Evolutionary conservation across 2,113 vertebrate species (phyloP).

Genomic region (Zingel zingel): DNA sequence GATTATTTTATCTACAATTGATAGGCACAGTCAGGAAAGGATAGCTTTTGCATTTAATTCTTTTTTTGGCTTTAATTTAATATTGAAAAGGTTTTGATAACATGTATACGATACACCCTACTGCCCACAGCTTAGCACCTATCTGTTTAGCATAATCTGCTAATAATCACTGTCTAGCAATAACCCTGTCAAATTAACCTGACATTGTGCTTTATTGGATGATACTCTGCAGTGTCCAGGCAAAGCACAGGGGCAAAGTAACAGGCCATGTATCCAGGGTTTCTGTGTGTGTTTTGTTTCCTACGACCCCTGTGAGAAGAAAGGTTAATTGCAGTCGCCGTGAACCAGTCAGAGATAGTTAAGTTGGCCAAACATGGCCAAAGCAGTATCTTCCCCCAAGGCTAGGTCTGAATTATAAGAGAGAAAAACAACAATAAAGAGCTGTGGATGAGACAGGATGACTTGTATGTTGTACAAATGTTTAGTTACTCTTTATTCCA

Average conservation of each 20-base stretch:
- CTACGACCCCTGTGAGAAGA: conserved; percentile 35
- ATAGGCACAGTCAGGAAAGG: background rate
- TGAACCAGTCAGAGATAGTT: conserved; percentile 58
- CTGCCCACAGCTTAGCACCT: background rate
- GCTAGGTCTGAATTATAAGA: conserved; percentile 47
- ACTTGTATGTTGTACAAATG: background rate
- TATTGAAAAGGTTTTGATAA: background rate
- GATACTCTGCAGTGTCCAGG: conserved; percentile 18
- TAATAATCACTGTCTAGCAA: conserved; percentile 38
- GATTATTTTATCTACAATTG: conserved; percentile 17
- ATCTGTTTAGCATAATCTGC: conserved; percentile 16
- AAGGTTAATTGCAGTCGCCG: conserved; percentile 71
- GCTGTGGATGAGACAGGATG: background rate
- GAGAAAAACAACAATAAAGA: conserved; percentile 37
- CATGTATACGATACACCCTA: background rate
- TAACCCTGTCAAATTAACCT: conserved; percentile 44
- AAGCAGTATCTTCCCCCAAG: conserved; percentile 35
- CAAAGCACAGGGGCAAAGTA: conserved; percentile 36
- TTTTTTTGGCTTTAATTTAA: conserved; percentile 1
- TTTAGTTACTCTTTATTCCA: background rate
- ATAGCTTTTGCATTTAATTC: conserved; percentile 3
- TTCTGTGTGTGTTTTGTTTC: background rate
- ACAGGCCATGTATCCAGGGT: conserved; percentile 22
- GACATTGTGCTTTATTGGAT: conserved; percentile 44
- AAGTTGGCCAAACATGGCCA: conserved; percentile 62